Base-by-base conservation (phyloP, 2,797 vertebrate genomes). In the Falco peregrinus region DNA sequence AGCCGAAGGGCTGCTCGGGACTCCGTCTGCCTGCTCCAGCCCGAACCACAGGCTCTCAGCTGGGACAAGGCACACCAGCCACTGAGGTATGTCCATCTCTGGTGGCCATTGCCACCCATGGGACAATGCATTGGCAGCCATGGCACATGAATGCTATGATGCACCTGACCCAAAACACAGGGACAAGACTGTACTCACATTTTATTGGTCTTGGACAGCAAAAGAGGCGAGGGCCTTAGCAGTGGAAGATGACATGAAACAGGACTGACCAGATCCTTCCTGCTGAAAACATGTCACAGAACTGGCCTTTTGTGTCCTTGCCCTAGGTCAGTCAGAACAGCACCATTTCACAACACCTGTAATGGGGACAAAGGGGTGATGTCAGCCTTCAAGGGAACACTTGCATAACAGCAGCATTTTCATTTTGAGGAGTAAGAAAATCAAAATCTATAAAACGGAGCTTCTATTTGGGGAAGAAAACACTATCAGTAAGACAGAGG, bases 121-220 rank as follows among this genome's bases (percentile, higher is more conserved):
- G 18, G 53, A 53, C 37, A 45, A 8, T 1, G 14, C 3, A 0
- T 10, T 33, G 73, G 75, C 50, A 71, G 41, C 13, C 3, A 1
- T 17, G 47, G 39, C 33, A 59, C 1, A 1, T 2, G 3, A 54
- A 20, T 25, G 25, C 39, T 19, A 11, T 2, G 1, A 17, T 8
- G 59, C 3, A 7, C 39, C 53, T 45, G 53, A 47, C n/a, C 54
- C 60, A 48, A 54, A 54, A 8, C 47, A 47, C 39, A 12, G 39
- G 11, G 20, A 33, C 24, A 2, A 39, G 53, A 45, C 16, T 24
- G 21, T 35, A 12, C 25, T 89, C 70, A 31, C 25, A 5, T 41
- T 35, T 67, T 51, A 20, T 10, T 24, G 33, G 37, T 8, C n/a
- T 37, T 56, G 18, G 48, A 28, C 47, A 61, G 61, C 15, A 28